These are phyloP conservation scores for Oasisia sp. DNA, from an alignment of 2,888 invertebrate genomes.

Conservation along the genomic window DNA sequence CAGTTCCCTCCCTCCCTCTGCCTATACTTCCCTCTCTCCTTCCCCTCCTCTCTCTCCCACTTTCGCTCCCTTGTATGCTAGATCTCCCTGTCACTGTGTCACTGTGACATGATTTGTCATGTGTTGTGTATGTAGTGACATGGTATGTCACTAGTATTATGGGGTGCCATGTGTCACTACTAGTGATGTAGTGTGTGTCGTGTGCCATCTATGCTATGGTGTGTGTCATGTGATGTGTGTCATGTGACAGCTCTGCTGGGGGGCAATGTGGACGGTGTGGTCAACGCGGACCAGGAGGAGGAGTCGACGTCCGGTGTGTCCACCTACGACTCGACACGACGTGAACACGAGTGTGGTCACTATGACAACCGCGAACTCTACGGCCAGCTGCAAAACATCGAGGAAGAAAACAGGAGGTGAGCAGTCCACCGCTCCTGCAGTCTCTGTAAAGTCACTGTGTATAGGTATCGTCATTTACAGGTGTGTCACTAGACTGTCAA, in stretches of 20 bases:
- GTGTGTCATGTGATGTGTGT: background rate
- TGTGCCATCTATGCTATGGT: background rate
- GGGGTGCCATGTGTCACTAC: background rate
- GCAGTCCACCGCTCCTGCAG: too few species aligned
- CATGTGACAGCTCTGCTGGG: conserved; percentile 67
- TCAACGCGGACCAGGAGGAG: conserved; percentile 67
- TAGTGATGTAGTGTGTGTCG: background rate
- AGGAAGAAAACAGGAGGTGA: conserved; percentile 57
- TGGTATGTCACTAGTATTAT: background rate
- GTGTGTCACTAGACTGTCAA: background rate
- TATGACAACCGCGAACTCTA: conserved; percentile 45
- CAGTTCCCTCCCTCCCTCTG: background rate
- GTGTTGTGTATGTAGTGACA: background rate
- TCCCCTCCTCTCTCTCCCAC: background rate
- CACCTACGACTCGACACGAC: conserved; percentile 70
- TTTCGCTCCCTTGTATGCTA: background rate
- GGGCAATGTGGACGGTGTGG: conserved; percentile 39
- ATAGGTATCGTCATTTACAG: background rate
- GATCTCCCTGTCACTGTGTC: background rate
- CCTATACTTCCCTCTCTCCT: background rate
- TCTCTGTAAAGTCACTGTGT: background rate
- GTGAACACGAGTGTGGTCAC: conserved; percentile 22
- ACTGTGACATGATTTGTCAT: background rate
- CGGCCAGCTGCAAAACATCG: conserved; percentile 50
- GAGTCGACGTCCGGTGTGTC: conserved; percentile 74